These are phyloP conservation scores for Apis florea DNA, from an alignment of 1,140 invertebrate genomes.

Conservation along the genomic window DNA sequence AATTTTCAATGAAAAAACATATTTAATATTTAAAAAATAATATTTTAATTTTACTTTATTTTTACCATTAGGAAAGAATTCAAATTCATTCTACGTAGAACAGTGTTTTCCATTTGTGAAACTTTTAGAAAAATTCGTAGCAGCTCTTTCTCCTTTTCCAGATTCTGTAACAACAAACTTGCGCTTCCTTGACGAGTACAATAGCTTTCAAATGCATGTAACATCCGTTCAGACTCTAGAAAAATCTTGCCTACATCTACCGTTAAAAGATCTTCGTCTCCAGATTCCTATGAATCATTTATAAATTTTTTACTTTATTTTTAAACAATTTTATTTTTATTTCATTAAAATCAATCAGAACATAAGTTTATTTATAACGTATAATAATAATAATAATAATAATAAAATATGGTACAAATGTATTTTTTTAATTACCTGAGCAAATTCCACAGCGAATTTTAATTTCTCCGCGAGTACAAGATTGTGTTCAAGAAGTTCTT, in stretches of 20 bases:
- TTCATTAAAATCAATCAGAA: not conserved
- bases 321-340: not conserved
- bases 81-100: constrained; percentile 95
- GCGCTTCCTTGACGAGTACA: constrained; percentile 95
- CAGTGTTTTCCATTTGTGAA: constrained; percentile 97
- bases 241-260: constrained; percentile 96
- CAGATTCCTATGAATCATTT: constrained; percentile 72
- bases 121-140: constrained; percentile 96
- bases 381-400: not conserved
- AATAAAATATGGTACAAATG: not conserved
- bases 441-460: constrained; percentile 92
- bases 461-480: constrained; percentile 91
- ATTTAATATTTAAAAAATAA: not conserved
- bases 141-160: constrained; percentile 97
- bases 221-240: constrained; percentile 94
- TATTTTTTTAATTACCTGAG: constrained; percentile 76
- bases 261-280: constrained; percentile 90
- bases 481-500: constrained; percentile 95
- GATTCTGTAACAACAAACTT: constrained; percentile 92
- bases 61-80: constrained; percentile 97
- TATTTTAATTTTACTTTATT: not conserved
- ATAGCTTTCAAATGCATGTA: constrained; percentile 96
- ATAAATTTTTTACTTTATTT: not conserved
- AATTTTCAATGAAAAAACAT: not conserved
- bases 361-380: not conserved